phyloP scores from a whole-genome alignment of 2,888 invertebrate genomes.

The Amphimallon solstitiale region DNA sequence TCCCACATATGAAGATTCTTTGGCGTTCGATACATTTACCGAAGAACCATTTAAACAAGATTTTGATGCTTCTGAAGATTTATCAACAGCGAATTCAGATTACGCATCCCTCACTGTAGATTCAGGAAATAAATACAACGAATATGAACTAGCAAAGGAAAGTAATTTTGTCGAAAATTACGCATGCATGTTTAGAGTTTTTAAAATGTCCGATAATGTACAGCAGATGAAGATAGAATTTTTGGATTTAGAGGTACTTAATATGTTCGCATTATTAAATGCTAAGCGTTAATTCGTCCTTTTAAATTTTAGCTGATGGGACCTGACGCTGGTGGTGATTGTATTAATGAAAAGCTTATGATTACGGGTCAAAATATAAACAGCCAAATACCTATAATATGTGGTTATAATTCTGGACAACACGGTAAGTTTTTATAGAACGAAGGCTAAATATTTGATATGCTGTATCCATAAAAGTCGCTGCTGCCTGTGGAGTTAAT shows the following conservation, averaged over 20 bases:
- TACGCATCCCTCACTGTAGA: slow-evolving; percentile 43
- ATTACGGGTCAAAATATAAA: slow-evolving; percentile 78
- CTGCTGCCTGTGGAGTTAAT: no score
- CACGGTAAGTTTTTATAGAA: slow-evolving; percentile 70
- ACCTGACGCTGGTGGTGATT: slow-evolving; percentile 73
- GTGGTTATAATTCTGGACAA: slow-evolving; percentile 81
- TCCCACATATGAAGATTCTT: no score
- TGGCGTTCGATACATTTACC: not conserved
- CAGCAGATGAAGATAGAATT: slow-evolving; percentile 78
- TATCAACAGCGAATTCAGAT: not conserved
- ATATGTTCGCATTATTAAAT: slow-evolving; percentile 38
- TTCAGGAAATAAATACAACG: slow-evolving; percentile 48
- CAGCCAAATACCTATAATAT: slow-evolving; percentile 74
- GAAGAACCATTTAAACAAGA: slow-evolving; percentile 13
- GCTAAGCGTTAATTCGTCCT: not conserved
- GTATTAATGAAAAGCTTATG: slow-evolving; percentile 75
- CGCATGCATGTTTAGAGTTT: slow-evolving; percentile 73
- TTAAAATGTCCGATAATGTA: slow-evolving; percentile 70
- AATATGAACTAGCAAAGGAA: slow-evolving; percentile 40
- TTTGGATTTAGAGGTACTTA: slow-evolving; percentile 76
- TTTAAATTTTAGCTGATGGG: slow-evolving; percentile 68
- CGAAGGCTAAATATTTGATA: no score
- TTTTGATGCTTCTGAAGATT: not conserved
- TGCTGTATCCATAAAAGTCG: no score
- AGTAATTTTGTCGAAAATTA: slow-evolving; percentile 63